Conservation (phyloP, 2,797 vertebrate genomes). For the Poecilia wingei region DNA sequence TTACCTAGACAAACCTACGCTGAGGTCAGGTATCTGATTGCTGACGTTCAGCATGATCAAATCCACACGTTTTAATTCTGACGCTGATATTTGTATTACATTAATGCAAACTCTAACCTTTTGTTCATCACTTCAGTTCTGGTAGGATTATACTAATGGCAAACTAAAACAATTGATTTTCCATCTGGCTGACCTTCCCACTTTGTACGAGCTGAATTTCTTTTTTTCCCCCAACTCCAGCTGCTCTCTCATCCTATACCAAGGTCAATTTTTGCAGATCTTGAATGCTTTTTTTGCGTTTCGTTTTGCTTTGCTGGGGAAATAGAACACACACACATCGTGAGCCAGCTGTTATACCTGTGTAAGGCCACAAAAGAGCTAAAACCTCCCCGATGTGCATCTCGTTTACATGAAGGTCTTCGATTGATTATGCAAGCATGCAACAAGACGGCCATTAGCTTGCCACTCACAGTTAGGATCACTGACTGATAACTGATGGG, state of each 20-base stretch:
- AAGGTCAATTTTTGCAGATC: conserved; percentile 39
- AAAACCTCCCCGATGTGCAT: conserved; percentile 19
- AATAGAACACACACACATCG: neutral
- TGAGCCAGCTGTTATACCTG: conserved; percentile 37
- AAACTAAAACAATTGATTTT: conserved; percentile 47
- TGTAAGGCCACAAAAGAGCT: conserved; percentile 32
- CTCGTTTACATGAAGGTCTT: conserved; percentile 10
- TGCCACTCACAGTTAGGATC: conserved; percentile 24
- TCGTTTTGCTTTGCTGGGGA: conserved; percentile 29
- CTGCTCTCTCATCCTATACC: conserved; percentile 24
- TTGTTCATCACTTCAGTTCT: conserved; percentile 30
- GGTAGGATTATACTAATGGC: conserved; percentile 36
- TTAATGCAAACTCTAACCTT: conserved; percentile 28
- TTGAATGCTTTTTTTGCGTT: conserved; percentile 44
- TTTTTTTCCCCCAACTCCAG: conserved; percentile 28
- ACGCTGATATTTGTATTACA: conserved; percentile 19
- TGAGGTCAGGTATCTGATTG: conserved; percentile 36
- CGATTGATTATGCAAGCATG: conserved; percentile 24
- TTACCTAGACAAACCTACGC: conserved; percentile 1
- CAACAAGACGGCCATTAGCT: conserved; percentile 11
- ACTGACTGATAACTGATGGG: conserved; percentile 25
- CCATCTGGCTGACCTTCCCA: conserved; percentile 58
- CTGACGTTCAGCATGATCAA: conserved; percentile 32
- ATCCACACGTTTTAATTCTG: conserved; percentile 30
- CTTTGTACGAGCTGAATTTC: conserved; percentile 32